Evolutionary conservation across 2,888 invertebrate species (phyloP), one percentile per base, ranked within the genome.

Genomic region (Pandemis corylana): DNA sequence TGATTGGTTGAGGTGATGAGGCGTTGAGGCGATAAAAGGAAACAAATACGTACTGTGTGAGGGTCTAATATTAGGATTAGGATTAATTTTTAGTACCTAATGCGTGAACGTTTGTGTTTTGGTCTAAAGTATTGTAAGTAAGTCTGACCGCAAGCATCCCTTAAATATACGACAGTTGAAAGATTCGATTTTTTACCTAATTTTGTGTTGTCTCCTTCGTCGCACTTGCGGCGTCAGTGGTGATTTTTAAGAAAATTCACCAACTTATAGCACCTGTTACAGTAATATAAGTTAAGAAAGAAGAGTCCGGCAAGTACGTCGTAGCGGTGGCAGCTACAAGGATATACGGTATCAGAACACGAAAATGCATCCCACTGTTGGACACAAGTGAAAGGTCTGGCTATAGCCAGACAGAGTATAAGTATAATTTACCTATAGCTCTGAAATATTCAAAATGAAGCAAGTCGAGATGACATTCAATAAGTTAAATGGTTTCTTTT

Each of bases 181-280:
- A 36, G 28, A 36, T 4, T 36, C 2, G 28, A 44, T 53, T n/a
- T 56, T 56, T 56, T 9, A 51, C 15, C 20, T 9, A 53, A 53
- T 53, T 53, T 15, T n/a, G 5, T 53, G 7, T 5, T 53, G n/a
- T 3, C 56, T 56, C 6, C 59, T 28, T 59, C 28, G 1, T 59
- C 28, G 7, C 28, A 59, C 5, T 28, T 46, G n/a, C 9, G 64
- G 20, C 12, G 44, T 46, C 7, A 7, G 13, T 20, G 20, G 20
- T 56, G 13, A 15, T 69, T 74, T 66, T 65, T 59, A 64, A 49
- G 59, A 28, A 69, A 73, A 13, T 46, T 41, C 15, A 61, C 67
- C 67, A 61, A 67, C 64, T 72, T 63, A 73, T 76, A 82, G 82
- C 88, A 88, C 87, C 87, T 87, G 88, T 86, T 85, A 85, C 84